A percentile compares a stretch with the other conserved stretches of the same genome.
These are phyloP conservation scores for Acanthis flammea DNA, from an alignment of 2,797 vertebrate species.

Conservation along the genomic window DNA sequence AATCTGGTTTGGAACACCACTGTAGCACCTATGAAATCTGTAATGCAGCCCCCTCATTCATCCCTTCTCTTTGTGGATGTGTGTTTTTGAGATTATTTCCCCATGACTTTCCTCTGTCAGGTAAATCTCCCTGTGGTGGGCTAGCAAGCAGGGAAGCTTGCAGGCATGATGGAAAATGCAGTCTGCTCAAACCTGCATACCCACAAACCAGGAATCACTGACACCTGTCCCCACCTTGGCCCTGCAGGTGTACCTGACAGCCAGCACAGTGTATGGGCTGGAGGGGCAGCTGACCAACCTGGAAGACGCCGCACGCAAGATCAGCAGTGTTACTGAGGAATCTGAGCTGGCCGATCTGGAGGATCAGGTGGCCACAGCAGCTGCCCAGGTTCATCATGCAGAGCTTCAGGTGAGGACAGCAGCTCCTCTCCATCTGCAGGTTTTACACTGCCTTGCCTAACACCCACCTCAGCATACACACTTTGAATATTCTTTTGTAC, in stretches of 20 bases:
- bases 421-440: not conserved
- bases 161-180: not conserved
- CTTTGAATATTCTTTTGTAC: not conserved
- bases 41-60: not conserved
- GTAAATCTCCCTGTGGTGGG: not conserved
- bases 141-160: not conserved
- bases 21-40: not conserved
- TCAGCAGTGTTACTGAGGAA: conserved; percentile 86
- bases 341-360: conserved; percentile 89
- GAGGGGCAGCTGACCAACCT: conserved; percentile 89
- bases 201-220: not conserved
- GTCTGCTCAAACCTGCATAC: not conserved
- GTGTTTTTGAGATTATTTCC: not conserved
- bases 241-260: conserved; percentile 91
- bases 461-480: fast-evolving
- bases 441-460: not conserved
- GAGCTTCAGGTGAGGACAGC: conserved; percentile 87
- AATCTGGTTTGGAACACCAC: not conserved
- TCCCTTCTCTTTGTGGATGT: not conserved
- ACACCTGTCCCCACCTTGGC: not conserved
- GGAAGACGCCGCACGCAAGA: conserved; percentile 88
- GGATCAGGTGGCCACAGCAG: conserved; percentile 94
- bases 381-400: conserved; percentile 93
- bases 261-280: conserved; percentile 90
- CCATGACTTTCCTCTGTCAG: not conserved